A percentile compares a stretch with the other conserved stretches of the same genome.
Conservation (phyloP, 2,113 vertebrate species). For the Ahaetulla prasina region DNA sequence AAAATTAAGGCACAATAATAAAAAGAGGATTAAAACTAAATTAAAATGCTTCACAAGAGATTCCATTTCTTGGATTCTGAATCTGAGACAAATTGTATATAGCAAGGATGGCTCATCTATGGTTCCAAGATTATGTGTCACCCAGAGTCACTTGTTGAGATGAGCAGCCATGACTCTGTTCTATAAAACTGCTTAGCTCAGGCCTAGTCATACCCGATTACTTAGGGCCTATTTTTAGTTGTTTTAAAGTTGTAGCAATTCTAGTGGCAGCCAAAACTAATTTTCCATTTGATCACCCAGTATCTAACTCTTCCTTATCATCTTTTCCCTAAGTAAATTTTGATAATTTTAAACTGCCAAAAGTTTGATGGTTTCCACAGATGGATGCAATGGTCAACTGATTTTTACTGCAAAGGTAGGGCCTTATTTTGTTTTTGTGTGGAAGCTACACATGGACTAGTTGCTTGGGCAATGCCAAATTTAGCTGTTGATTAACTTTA, state of each 20-base stretch:
- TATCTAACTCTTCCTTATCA: not conserved
- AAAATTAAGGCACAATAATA: not conserved
- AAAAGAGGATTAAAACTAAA: not conserved
- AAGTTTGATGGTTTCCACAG: slow-evolving; percentile 1
- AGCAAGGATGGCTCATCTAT: not conserved
- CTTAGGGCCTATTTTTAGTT: not conserved
- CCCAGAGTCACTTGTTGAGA: not conserved
- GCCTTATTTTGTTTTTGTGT: not conserved
- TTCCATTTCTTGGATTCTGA: not conserved
- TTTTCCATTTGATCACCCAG: not conserved
- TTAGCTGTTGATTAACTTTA: not conserved
- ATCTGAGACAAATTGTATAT: not conserved
- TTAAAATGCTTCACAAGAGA: not conserved
- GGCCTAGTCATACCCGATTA: not conserved
- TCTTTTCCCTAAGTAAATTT: not conserved
- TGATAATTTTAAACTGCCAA: not conserved
- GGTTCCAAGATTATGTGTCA: not conserved
- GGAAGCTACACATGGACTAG: not conserved
- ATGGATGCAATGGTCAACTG: not conserved
- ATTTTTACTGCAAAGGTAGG: not conserved
- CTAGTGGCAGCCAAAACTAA: not conserved
- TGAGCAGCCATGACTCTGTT: not conserved
- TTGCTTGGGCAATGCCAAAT: not conserved
- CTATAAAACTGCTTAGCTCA: not conserved
- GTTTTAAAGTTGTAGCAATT: not conserved